A percentile compares a stretch with the other conserved stretches of the same genome.
These are phyloP conservation scores for Leptinotarsa haldemani DNA, from an alignment of 2,888 invertebrate genomes.

Conservation along the genomic window DNA sequence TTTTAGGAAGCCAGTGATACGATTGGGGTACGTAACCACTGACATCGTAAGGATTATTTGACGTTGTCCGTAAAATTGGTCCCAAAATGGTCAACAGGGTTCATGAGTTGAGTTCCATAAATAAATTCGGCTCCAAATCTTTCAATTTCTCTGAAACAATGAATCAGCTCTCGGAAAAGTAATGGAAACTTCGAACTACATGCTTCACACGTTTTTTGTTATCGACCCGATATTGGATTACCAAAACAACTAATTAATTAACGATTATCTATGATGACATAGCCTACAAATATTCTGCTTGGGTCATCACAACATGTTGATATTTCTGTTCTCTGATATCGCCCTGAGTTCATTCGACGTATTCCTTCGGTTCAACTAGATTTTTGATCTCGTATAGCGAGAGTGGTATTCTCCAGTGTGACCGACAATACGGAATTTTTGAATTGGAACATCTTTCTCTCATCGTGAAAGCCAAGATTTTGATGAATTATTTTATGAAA, in stretches of 20 bases:
- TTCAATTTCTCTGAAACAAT: neutral
- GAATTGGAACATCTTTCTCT: neutral
- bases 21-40: too few relatives aligned
- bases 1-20: too few relatives aligned
- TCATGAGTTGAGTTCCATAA: too few relatives aligned
- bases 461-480: too few relatives aligned
- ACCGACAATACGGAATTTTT: neutral
- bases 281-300: conserved; percentile 10
- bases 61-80: too few relatives aligned
- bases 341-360: neutral
- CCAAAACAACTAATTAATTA: conserved; percentile 11
- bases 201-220: conserved; percentile 6
- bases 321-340: conserved; percentile 4
- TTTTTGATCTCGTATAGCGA: neutral
- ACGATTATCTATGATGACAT: conserved; percentile 7
- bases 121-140: too few relatives aligned
- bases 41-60: too few relatives aligned
- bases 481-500: too few relatives aligned
- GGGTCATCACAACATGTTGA: conserved; percentile 5
- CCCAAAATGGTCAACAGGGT: too few relatives aligned
- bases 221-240: neutral
- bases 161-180: neutral
- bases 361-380: neutral
- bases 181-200: neutral
- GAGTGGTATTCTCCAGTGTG: too few relatives aligned